Conservation (phyloP, 1,140 invertebrate genomes). For the Atta texana region DNA sequence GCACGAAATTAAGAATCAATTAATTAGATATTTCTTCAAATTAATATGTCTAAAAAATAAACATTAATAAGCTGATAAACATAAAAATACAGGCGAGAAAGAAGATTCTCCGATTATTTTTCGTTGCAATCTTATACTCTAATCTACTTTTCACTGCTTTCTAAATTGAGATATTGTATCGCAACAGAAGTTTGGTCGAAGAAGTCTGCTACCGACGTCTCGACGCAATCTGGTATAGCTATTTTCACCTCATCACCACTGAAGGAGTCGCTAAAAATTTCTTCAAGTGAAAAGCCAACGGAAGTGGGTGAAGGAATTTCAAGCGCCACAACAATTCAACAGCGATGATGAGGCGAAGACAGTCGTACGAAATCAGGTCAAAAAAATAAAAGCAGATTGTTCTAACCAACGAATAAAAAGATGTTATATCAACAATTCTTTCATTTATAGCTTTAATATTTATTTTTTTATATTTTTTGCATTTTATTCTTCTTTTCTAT, state of each 20-base stretch:
- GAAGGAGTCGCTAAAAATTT: conserved; percentile 20
- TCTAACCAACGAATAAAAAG: not conserved
- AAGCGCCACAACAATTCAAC: not conserved
- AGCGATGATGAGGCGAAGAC: not conserved
- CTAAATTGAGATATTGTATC: conserved; percentile 21
- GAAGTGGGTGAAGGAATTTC: not conserved
- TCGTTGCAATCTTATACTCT: not conserved
- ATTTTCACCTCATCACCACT: conserved; percentile 12
- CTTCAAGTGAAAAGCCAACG: conserved; percentile 6
- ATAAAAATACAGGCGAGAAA: not conserved
- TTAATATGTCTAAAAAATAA: not conserved
- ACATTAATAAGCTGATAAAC: not conserved
- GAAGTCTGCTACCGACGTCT: not conserved
- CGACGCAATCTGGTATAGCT: conserved; percentile 14
- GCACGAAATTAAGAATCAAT: not conserved
- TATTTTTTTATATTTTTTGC: not conserved
- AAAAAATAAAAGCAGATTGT: not conserved
- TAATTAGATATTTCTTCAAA: not conserved
- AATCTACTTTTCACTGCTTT: conserved; percentile 17
- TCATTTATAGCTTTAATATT: not conserved
- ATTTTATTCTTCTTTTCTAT: conserved; percentile 16
- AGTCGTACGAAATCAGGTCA: not conserved
- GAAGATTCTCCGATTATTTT: not conserved
- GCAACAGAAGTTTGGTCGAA: not conserved
- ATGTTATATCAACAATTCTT: conserved; percentile 12